Conservation (phyloP, 2,113 vertebrate genomes). For the Lepus europaeus region DNA sequence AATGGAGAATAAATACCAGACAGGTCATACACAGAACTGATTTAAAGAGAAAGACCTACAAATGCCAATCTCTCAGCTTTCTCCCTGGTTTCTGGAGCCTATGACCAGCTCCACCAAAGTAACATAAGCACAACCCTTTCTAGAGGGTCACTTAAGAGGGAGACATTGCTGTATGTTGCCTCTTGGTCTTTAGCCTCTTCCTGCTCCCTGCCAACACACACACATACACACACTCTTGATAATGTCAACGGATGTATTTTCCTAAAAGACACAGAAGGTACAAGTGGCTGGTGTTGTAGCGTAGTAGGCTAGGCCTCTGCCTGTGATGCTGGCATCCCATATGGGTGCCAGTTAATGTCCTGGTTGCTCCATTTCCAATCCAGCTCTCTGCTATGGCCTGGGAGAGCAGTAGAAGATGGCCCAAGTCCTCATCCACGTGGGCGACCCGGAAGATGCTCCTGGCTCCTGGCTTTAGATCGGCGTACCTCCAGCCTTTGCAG, state of each 20-base stretch:
- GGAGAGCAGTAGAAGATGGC: too few relatives aligned
- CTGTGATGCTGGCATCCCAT: too few relatives aligned
- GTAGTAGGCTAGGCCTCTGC: too few relatives aligned
- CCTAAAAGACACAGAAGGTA: background rate
- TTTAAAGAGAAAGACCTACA: conserved; percentile 63
- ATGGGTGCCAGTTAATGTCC: too few relatives aligned
- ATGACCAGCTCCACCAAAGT: background rate
- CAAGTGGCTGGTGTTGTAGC: background rate
- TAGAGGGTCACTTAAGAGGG: background rate
- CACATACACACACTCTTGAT: background rate
- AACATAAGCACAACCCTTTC: background rate
- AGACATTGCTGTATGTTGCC: background rate
- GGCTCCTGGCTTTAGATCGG: too few relatives aligned
- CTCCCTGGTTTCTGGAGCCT: conserved; percentile 15
- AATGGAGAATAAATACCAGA: conserved; percentile 24
- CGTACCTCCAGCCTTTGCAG: too few relatives aligned
- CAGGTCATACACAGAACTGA: conserved; percentile 42
- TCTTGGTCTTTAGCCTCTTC: conserved; percentile 8
- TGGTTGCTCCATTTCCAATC: too few relatives aligned
- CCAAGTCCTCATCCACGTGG: too few relatives aligned
- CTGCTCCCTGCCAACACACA: background rate
- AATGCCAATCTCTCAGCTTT: conserved; percentile 27
- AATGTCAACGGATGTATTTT: background rate
- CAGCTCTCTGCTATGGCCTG: too few relatives aligned
- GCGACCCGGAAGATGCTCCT: too few relatives aligned